Percentiles rank a stretch among this genome's conserved stretches.
phyloP scores from a whole-genome alignment of 2,888 invertebrate species.

The Eumacrocentrus americanus region DNA sequence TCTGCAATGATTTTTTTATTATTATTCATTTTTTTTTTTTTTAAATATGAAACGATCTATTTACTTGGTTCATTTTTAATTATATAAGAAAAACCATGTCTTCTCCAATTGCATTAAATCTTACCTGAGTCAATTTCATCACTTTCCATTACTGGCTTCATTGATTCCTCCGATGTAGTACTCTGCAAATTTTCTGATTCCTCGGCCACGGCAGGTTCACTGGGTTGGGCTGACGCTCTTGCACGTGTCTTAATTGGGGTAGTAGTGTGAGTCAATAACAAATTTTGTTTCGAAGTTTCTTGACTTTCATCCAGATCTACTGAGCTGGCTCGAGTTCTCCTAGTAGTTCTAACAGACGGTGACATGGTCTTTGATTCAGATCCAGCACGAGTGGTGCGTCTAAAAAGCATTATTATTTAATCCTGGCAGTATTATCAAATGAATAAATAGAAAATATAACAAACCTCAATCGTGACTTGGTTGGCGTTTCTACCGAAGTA shows the following conservation, averaged over 20 bases:
- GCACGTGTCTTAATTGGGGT: constrained; percentile 39
- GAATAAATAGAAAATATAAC: not conserved
- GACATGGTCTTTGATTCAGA: constrained; percentile 50
- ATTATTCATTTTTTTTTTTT: too few relatives aligned
- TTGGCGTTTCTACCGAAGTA: constrained; percentile 28
- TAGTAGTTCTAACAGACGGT: constrained; percentile 37
- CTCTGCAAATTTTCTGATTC: constrained; percentile 37
- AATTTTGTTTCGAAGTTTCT: not conserved
- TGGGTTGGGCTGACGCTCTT: constrained; percentile 40
- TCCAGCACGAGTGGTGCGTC: constrained; percentile 45
- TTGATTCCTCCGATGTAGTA: not conserved
- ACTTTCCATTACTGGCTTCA: constrained; percentile 24
- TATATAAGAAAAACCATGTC: too few relatives aligned
- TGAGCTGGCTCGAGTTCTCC: constrained; percentile 51
- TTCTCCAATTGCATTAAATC: too few relatives aligned
- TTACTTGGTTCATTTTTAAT: too few relatives aligned
- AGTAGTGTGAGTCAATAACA: not conserved
- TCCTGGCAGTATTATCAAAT: not conserved
- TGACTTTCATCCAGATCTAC: constrained; percentile 40
- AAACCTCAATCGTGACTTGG: constrained; percentile 27
- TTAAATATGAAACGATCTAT: too few relatives aligned
- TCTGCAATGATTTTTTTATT: not conserved
- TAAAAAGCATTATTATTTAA: constrained; percentile 18
- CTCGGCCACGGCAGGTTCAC: constrained; percentile 43
- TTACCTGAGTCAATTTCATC: constrained; percentile 31